Percentiles rank a stretch among this genome's conserved stretches.
Conservation (phyloP, 1,140 invertebrate species). For the Diuraphis noxia region DNA sequence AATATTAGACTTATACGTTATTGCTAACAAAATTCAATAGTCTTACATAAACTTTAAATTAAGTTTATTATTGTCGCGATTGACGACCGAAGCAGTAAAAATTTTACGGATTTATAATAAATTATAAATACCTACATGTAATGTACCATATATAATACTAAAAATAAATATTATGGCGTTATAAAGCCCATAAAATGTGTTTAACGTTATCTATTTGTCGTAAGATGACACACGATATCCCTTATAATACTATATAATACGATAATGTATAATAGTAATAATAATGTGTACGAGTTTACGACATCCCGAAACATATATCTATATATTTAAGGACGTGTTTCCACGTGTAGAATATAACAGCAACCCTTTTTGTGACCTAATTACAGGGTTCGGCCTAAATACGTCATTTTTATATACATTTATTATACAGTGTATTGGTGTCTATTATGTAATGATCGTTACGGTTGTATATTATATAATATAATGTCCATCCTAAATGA, state of each 20-base stretch:
- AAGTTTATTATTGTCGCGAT: neutral
- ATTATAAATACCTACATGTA: no score
- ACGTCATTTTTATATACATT: neutral
- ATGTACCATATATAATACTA: neutral
- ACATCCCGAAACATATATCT: neutral
- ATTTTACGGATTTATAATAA: neutral
- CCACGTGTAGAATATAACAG: neutral
- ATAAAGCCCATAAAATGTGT: neutral
- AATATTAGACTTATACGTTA: no score
- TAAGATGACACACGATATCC: neutral
- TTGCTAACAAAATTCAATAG: neutral
- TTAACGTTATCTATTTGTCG: neutral
- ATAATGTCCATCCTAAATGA: neutral
- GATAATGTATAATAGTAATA: neutral
- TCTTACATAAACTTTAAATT: neutral
- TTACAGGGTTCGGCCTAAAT: neutral
- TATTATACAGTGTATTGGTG: neutral
- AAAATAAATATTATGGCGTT: neutral
- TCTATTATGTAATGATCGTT: neutral
- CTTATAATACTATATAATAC: neutral
- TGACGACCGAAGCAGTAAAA: neutral
- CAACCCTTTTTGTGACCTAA: constrained; percentile 30
- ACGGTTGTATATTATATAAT: neutral
- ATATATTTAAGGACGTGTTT: neutral
- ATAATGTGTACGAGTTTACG: neutral